Evolutionary conservation across 2,797 vertebrate species (phyloP).

Genomic region (Hyperoplus immaculatus): DNA sequence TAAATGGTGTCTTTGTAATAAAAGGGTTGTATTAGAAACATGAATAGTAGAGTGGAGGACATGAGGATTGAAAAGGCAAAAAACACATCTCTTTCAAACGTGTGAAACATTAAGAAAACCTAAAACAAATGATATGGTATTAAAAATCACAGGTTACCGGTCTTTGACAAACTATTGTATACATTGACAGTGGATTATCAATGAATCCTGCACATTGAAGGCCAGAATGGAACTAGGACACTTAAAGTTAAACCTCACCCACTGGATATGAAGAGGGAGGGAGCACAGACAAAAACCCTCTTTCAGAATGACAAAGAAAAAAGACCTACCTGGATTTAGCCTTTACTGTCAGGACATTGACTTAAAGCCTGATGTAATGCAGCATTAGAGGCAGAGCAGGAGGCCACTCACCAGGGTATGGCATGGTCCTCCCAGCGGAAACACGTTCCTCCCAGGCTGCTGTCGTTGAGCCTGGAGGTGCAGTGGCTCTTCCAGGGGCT

Average conservation of each 20-base stretch:
- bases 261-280: background rate
- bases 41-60: too few relatives aligned
- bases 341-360: background rate
- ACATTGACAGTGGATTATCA: background rate
- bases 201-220: background rate
- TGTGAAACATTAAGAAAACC: background rate
- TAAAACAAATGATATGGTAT: background rate
- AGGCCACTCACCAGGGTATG: conserved; percentile 90
- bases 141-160: background rate
- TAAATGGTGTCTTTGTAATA: background rate
- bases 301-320: too few relatives aligned
- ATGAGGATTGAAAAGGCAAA: background rate
- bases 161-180: background rate
- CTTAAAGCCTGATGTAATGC: background rate
- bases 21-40: background rate
- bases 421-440: conserved; percentile 91
- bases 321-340: background rate
- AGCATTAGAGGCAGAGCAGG: background rate
- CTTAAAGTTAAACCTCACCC: background rate
- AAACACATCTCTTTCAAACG: background rate
- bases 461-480: conserved; percentile 83
- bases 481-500: conserved; percentile 76
- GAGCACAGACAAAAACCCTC: background rate
- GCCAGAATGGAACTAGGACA: background rate
- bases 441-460: conserved; percentile 82